A percentile compares a stretch with the other conserved stretches of the same genome.
These are phyloP conservation scores for Anolis apletophallus DNA, from an alignment of 2,797 vertebrate genomes.

Conservation along the genomic window DNA sequence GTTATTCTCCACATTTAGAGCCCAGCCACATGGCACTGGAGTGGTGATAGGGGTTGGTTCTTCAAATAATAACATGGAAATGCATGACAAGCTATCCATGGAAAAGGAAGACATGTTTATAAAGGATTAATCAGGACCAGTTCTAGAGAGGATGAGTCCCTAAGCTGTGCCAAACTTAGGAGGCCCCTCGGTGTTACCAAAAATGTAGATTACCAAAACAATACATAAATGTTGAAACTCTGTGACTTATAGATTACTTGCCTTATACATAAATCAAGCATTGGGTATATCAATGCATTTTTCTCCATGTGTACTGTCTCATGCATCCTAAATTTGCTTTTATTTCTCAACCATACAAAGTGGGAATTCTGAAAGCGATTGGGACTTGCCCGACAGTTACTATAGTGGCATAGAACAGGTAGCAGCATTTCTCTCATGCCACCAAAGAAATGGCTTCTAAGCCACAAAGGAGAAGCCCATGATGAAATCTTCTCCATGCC, in stretches of 20 bases:
- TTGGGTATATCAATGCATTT: not conserved
- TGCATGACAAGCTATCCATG: not conserved
- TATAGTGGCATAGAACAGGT: too few relatives aligned
- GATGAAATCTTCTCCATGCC: not conserved
- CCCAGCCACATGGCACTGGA: not conserved
- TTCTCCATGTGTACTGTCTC: not conserved
- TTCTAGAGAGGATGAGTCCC: too few relatives aligned
- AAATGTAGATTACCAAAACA: not conserved
- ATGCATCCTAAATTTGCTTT: not conserved
- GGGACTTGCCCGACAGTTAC: not conserved
- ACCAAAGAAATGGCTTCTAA: not conserved
- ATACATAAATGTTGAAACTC: not conserved
- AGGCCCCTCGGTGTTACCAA: not conserved
- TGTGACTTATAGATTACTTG: not conserved
- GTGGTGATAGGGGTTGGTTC: not conserved
- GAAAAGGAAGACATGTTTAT: not conserved
- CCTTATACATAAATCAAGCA: not conserved
- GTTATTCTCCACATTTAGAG: slow-evolving; percentile 9
- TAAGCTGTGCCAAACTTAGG: not conserved
- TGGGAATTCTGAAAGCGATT: not conserved
- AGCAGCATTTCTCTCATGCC: not conserved
- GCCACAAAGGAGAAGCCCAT: not conserved
- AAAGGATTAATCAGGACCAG: not conserved
- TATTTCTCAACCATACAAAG: not conserved
- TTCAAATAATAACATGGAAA: not conserved